Percentiles rank a stretch among this genome's conserved stretches.
Conservation (phyloP, 2,113 vertebrate species). For the Urocitellus parryii region DNA sequence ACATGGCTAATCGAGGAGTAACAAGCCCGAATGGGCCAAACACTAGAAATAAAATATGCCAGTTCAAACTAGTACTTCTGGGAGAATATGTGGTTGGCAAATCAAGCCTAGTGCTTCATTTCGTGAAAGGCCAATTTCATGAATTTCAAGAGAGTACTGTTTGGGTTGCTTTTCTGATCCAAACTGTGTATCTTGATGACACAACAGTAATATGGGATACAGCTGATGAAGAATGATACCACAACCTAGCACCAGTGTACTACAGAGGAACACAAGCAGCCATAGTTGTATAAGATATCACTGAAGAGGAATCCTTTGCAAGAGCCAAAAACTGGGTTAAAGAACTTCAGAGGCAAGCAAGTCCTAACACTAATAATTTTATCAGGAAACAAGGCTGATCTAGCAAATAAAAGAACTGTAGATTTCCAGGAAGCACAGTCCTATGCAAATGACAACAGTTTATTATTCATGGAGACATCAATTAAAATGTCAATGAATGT, state of each 20-base stretch:
- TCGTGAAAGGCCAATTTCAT: slow-evolving; percentile 99
- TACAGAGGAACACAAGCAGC: slow-evolving; percentile 99
- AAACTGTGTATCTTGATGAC: too few species aligned
- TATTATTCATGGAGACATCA: slow-evolving; percentile 86
- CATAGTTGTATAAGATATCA: slow-evolving; percentile 96
- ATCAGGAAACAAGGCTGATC: slow-evolving; percentile 98
- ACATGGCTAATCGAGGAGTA: slow-evolving; percentile 98
- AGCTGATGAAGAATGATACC: slow-evolving; percentile 93
- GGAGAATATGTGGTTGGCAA: slow-evolving; percentile 99
- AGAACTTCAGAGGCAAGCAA: slow-evolving; percentile 99
- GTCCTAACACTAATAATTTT: slow-evolving; percentile 98
- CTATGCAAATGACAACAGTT: slow-evolving; percentile 99
- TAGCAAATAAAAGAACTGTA: slow-evolving; percentile 97
- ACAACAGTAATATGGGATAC: too few species aligned
- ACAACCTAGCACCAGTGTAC: slow-evolving; percentile 99
- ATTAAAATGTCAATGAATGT: slow-evolving; percentile 99
- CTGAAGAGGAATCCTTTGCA: slow-evolving; percentile 99
- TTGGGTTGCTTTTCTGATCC: slow-evolving; percentile 85
- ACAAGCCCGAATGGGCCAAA: slow-evolving; percentile 98
- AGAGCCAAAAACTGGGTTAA: slow-evolving; percentile 99
- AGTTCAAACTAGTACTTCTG: slow-evolving; percentile 98
- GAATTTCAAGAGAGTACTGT: slow-evolving; percentile 99
- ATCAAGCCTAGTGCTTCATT: slow-evolving; percentile 98
- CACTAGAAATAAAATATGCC: slow-evolving; percentile 98
- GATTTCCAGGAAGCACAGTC: slow-evolving; percentile 98